A percentile compares a stretch with the other conserved stretches of the same genome.
phyloP scores from a whole-genome alignment of 2,888 invertebrate species.

The Dimorphilus gyrociliatus region DNA sequence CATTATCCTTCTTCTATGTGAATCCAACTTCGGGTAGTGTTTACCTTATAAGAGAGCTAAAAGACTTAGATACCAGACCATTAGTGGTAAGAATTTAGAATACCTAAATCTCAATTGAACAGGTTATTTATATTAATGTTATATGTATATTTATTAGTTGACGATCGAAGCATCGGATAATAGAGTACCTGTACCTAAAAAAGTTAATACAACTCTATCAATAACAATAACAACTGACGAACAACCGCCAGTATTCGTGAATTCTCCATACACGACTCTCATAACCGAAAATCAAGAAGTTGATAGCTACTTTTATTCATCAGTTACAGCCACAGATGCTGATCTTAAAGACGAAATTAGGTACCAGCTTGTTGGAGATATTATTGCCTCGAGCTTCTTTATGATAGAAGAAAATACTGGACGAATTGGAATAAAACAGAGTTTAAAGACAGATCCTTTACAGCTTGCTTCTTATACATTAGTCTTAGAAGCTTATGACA shows the following conservation, averaged over 20 bases:
- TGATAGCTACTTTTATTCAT: conserved; percentile 9
- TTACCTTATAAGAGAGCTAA: conserved; percentile 13
- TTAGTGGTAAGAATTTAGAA: too few relatives aligned
- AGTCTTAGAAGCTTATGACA: conserved; percentile 10
- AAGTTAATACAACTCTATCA: conserved; percentile 13
- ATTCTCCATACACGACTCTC: conserved; percentile 9
- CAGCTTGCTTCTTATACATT: conserved; percentile 7
- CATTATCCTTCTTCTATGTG: neutral
- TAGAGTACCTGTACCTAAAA: conserved; percentile 9
- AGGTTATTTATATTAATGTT: neutral
- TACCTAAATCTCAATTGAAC: neutral
- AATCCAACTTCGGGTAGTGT: conserved; percentile 4
- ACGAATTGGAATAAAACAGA: conserved; percentile 11
- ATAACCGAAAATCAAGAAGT: conserved; percentile 10
- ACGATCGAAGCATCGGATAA: conserved; percentile 8
- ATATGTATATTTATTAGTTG: conserved; percentile 6
- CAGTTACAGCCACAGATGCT: conserved; percentile 16
- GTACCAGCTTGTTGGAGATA: conserved; percentile 17
- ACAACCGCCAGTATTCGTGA: conserved; percentile 8
- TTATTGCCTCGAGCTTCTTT: conserved; percentile 22
- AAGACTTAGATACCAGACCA: too few relatives aligned
- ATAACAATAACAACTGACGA: conserved; percentile 15
- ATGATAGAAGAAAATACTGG: conserved; percentile 13
- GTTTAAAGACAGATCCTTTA: conserved; percentile 15
- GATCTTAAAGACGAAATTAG: conserved; percentile 18